These are phyloP conservation scores for Todus mexicanus DNA, from an alignment of 2,797 vertebrate genomes.

Conservation along the genomic window DNA sequence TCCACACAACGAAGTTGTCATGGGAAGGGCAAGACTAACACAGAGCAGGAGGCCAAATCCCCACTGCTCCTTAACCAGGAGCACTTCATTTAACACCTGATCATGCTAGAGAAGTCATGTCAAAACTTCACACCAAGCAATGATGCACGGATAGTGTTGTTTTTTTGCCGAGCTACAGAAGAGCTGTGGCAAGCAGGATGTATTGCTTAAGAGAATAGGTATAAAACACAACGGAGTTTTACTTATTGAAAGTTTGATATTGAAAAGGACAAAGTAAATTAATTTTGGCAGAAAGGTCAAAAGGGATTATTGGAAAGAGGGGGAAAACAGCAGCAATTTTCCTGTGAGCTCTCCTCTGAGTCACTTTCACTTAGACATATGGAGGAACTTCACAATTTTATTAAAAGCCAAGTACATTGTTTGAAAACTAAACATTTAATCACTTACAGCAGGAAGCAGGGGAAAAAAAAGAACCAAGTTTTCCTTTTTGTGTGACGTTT, in stretches of 20 bases:
- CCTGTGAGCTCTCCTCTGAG: neutral
- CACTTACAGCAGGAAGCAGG: neutral
- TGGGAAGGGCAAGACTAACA: fast-evolving
- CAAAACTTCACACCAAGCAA: neutral
- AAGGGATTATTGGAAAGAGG: neutral
- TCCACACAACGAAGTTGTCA: neutral
- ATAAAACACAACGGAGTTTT: neutral
- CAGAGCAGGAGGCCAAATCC: neutral
- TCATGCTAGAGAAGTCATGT: neutral
- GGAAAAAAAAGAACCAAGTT: neutral
- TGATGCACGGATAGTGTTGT: neutral
- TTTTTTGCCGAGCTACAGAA: neutral
- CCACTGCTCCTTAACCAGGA: neutral
- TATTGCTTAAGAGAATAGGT: neutral
- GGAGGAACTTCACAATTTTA: neutral
- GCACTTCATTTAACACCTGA: neutral
- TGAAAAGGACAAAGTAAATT: neutral
- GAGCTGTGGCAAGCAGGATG: neutral
- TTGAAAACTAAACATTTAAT: constrained; percentile 28
- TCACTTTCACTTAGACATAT: constrained; percentile 11
- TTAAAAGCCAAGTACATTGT: neutral
- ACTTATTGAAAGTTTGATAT: neutral
- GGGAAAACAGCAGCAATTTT: neutral
- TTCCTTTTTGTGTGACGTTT: neutral
- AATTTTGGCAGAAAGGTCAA: neutral